phyloP scores from a whole-genome alignment of 2,888 invertebrate genomes.

The Malachius bipustulatus region DNA sequence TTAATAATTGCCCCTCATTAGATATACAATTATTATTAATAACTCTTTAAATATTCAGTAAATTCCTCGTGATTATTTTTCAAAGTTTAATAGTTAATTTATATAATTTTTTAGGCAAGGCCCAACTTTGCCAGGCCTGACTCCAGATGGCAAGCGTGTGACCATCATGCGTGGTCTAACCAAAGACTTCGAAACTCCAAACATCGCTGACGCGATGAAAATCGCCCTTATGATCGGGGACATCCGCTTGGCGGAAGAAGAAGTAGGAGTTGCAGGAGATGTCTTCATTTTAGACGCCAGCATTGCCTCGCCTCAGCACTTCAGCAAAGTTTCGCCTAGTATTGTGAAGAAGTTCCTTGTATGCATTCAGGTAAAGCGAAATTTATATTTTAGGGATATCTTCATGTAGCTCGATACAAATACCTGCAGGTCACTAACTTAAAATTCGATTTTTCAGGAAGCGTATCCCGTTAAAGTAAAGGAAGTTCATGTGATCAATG shows the following conservation, averaged over 20 bases:
- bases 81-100: no score
- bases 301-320: slow-evolving; percentile 67
- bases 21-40: no score
- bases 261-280: slow-evolving; percentile 73
- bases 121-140: slow-evolving; percentile 71
- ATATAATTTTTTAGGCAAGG: slow-evolving; percentile 21
- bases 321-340: slow-evolving; percentile 72
- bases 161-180: slow-evolving; percentile 60
- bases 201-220: slow-evolving; percentile 69
- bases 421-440: no score
- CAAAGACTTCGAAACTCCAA: slow-evolving; percentile 57
- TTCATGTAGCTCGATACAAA: no score
- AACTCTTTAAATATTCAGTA: no score
- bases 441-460: slow-evolving; percentile 48
- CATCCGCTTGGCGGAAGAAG: slow-evolving; percentile 62
- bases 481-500: slow-evolving; percentile 76
- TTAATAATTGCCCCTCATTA: no score
- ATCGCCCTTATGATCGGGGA: slow-evolving; percentile 77
- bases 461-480: slow-evolving; percentile 81
- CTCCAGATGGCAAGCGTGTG: slow-evolving; percentile 67
- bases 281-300: slow-evolving; percentile 70
- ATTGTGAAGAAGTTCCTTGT: slow-evolving; percentile 76
- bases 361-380: slow-evolving; percentile 51
- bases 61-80: no score
- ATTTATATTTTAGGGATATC: not conserved